Conservation (phyloP, 2,797 vertebrate genomes). For the Pseudopleuronectes americanus region DNA sequence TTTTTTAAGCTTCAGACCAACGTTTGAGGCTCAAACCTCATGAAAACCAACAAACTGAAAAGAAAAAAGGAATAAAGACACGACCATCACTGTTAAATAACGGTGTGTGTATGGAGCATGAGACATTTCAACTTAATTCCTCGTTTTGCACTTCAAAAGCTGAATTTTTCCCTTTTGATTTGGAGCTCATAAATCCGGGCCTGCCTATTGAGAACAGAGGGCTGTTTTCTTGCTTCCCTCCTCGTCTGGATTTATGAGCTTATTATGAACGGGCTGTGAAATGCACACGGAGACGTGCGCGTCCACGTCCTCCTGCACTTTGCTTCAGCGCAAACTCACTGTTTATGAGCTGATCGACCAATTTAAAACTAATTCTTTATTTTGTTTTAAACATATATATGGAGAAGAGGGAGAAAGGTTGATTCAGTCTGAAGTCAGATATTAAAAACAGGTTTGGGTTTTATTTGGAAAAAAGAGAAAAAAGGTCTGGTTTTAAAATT, state of each 20-base stretch:
- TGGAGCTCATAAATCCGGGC: conserved; percentile 76
- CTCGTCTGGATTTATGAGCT: conserved; percentile 71
- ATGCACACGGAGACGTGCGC: conserved; percentile 39
- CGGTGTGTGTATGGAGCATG: conserved; percentile 11
- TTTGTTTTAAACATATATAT: too few relatives aligned
- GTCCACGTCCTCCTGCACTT: conserved; percentile 37
- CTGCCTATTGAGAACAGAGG: conserved; percentile 73
- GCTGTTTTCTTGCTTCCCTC: conserved; percentile 45
- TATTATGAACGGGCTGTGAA: conserved; percentile 75
- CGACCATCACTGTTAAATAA: conserved; percentile 31
- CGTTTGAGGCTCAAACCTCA: conserved; percentile 20
- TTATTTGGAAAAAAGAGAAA: background rate
- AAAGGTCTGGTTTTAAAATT: background rate
- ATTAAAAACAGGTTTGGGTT: background rate
- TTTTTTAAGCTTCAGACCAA: background rate
- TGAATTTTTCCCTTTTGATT: conserved; percentile 71
- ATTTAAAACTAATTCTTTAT: conserved; percentile 62
- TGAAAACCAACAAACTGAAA: conserved; percentile 31
- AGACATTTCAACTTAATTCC: conserved; percentile 56
- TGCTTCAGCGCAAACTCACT: conserved; percentile 48
- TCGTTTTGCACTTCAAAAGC: conserved; percentile 76
- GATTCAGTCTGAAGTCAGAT: background rate
- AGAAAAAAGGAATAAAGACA: conserved; percentile 3
- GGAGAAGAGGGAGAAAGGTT: too few relatives aligned
- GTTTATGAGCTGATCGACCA: conserved; percentile 70